These are phyloP conservation scores for Scyliorhinus canicula DNA, from an alignment of 2,797 vertebrate species.

Conservation along the genomic window DNA sequence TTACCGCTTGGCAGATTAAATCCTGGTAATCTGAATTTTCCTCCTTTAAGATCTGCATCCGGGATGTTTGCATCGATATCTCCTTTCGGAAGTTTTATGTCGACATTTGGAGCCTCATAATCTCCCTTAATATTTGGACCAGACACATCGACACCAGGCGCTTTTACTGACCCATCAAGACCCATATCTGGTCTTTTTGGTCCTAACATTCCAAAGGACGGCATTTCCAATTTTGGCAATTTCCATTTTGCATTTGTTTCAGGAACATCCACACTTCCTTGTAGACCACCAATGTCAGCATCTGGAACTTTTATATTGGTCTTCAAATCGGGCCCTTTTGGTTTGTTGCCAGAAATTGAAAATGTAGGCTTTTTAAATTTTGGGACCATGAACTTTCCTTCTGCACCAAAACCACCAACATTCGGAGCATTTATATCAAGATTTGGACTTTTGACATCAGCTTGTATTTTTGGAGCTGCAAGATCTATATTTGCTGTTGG, in stretches of 20 bases:
- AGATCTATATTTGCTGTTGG: conserved; percentile 32
- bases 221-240: too few species aligned
- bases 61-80: too few species aligned
- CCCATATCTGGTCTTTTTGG: too few species aligned
- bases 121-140: conserved; percentile 43
- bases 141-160: conserved; percentile 42
- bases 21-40: background rate
- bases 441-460: conserved; percentile 46
- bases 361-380: conserved; percentile 42
- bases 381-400: conserved; percentile 52
- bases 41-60: too few species aligned
- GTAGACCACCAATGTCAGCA: too few species aligned
- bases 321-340: conserved; percentile 41
- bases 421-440: conserved; percentile 47
- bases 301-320: conserved; percentile 41
- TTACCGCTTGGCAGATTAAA: background rate
- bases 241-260: too few species aligned
- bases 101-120: conserved; percentile 38
- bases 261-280: too few species aligned
- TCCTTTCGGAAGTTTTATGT: conserved; percentile 38
- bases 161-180: conserved; percentile 37
- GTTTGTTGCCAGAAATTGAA: conserved; percentile 25
- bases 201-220: too few species aligned
- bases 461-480: conserved; percentile 44
- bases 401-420: conserved; percentile 45